phyloP scores from a whole-genome alignment of 2,888 invertebrate genomes.

The Anaspis maculata region DNA sequence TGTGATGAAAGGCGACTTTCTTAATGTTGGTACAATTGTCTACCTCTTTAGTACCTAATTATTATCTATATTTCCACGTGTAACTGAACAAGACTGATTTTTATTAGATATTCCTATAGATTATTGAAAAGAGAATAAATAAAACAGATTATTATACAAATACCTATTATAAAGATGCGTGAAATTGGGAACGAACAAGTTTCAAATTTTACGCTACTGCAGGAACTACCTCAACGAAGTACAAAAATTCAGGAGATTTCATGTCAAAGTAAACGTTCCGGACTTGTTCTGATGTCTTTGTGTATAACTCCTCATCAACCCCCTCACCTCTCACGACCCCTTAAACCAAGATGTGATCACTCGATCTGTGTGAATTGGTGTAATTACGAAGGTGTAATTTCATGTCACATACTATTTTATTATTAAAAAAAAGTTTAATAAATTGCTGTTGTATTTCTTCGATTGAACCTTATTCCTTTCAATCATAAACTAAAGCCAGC shows the following conservation, averaged over 20 bases:
- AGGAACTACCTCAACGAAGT: slow-evolving; percentile 25
- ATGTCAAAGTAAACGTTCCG: no score
- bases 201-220: background rate
- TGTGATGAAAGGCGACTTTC: no score
- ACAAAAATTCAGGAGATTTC: slow-evolving; percentile 17
- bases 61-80: slow-evolving; percentile 25
- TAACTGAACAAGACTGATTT: slow-evolving; percentile 44
- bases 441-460: slow-evolving; percentile 18
- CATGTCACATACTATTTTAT: slow-evolving; percentile 44
- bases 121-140: slow-evolving; percentile 21
- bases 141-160: no score
- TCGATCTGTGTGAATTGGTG: slow-evolving; percentile 29
- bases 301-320: slow-evolving; percentile 17
- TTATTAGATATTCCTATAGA: slow-evolving; percentile 38
- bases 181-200: no score
- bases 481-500: no score
- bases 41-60: slow-evolving; percentile 33
- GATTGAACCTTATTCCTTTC: slow-evolving; percentile 13
- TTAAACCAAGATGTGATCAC: slow-evolving; percentile 31
- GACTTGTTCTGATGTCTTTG: no score
- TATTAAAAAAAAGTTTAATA: slow-evolving; percentile 41
- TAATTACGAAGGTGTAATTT: slow-evolving; percentile 35
- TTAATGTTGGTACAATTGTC: slow-evolving; percentile 26
- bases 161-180: no score
- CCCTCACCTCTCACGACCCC: slow-evolving; percentile 10